Percentiles rank a stretch among this genome's conserved stretches.
These are phyloP conservation scores for Eupithecia insigniata DNA, from an alignment of 2,888 invertebrate species.

Conservation along the genomic window DNA sequence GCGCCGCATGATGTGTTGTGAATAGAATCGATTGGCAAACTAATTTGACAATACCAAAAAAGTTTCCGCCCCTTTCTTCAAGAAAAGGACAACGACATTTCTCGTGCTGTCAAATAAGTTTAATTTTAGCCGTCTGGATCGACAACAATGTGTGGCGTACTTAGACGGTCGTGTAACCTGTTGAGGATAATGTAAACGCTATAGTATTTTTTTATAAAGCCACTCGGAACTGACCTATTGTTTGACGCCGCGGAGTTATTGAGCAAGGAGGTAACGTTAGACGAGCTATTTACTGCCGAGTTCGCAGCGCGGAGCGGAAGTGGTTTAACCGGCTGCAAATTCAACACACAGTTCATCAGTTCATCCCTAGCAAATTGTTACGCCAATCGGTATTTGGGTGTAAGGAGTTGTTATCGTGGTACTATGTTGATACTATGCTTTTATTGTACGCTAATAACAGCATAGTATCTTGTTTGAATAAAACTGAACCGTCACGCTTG, in stretches of 20 bases:
- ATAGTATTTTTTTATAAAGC: constrained; percentile 42
- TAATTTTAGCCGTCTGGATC: not conserved
- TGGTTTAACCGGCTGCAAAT: constrained; percentile 92
- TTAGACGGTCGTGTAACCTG: not conserved
- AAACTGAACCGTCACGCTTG: not conserved
- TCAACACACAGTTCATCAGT: constrained; percentile 63
- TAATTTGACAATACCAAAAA: not conserved
- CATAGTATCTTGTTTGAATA: not conserved
- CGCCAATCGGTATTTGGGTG: constrained; percentile 45
- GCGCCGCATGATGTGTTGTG: not conserved
- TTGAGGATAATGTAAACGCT: constrained; percentile 24
- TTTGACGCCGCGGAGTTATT: constrained; percentile 80
- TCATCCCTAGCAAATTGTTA: constrained; percentile 20
- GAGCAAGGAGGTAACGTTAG: constrained; percentile 85
- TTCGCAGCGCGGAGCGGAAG: constrained; percentile 90
- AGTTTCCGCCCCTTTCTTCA: not conserved
- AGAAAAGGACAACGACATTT: not conserved
- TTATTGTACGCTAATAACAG: not conserved
- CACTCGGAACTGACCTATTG: constrained; percentile 77
- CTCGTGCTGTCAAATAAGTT: not conserved
- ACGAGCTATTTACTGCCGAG: constrained; percentile 73
- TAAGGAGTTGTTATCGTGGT: constrained; percentile 37
- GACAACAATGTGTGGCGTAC: not conserved
- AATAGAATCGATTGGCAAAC: not conserved
- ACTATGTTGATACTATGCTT: not conserved